Evolutionary conservation across 1,140 invertebrate species (phyloP).

Genomic region (Euschistus heros): DNA sequence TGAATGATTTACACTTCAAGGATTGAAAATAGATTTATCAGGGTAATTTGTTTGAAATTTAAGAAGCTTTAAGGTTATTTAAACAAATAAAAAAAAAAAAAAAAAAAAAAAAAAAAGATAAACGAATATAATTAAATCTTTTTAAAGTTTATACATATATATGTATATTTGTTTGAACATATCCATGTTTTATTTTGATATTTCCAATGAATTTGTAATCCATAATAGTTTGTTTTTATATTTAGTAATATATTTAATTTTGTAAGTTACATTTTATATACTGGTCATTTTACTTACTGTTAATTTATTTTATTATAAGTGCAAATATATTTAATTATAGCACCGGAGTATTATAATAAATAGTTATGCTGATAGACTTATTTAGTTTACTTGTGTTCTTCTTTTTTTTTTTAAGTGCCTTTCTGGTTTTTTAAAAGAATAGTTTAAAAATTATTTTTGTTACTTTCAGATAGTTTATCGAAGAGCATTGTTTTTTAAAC

Average conservation of each 20-base stretch:
- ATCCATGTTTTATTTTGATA: conserved; percentile 5
- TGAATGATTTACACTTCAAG: too few species aligned
- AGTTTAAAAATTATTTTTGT: conserved; percentile 11
- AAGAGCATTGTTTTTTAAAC: too few species aligned
- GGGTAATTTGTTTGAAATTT: too few species aligned
- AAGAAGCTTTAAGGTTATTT: too few species aligned
- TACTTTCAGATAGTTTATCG: too few species aligned
- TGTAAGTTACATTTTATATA: conserved; percentile 3
- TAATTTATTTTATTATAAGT: conserved; percentile 9
- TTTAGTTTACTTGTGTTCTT: not conserved
- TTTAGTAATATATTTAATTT: not conserved
- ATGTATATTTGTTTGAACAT: conserved; percentile 2
- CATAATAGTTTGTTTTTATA: too few species aligned
- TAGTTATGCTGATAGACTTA: not conserved
- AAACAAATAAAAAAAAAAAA: too few species aligned
- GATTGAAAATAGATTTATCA: too few species aligned
- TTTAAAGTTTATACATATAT: conserved; percentile 3
- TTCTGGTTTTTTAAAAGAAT: conserved; percentile 5
- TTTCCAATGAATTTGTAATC: not conserved
- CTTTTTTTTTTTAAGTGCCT: conserved; percentile 13
- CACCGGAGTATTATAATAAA: conserved; percentile 12
- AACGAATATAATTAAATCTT: too few species aligned
- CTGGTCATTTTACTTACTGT: conserved; percentile 12
- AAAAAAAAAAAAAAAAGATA: too few species aligned
- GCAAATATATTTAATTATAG: conserved; percentile 4